Base-by-base conservation (phyloP, 2,113 vertebrate species). In the Cranoglanis bouderius region DNA sequence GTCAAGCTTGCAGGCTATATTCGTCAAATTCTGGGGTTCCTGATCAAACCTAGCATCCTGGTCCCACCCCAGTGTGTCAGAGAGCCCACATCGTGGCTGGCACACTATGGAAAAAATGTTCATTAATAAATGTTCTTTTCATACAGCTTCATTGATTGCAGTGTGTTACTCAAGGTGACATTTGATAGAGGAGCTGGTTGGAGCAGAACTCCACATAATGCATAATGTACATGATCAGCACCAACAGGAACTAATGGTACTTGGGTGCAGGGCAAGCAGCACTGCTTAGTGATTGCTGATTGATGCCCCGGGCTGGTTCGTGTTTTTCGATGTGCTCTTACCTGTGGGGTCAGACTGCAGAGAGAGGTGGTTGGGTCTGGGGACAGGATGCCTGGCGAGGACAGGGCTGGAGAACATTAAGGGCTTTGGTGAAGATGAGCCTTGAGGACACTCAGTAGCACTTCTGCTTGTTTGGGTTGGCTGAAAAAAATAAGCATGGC, bases 1-100 rank as follows among this genome's bases (percentile, higher is more conserved):
- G 82, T 97, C 95, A 0, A 96, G 92, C 38, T 94, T 94, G 0
- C 94, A 14, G 0, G 94, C 94, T 0, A 94, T 93, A 87, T 95
- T 95, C 0, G 94, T 94, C 18, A 95, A 92, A 0, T 95, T 95
- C 93, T 94, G 94, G 92, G 95, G 92, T 0, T 94, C 94, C 40
- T 86, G 70, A 75, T 87, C 70, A 57, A 63, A 32, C 38, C 53
- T 40, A 59, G 81, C 61, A 1, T 84, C 88, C 43, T n/a, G 84
- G 74, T 90, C 84, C 70, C 77, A 90, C 24, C 51, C 10, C 8
- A 72, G 70, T 63, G 70, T 72, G 72, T 85, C 81, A 35, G 74
- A 19, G 21, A 88, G 83, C 5, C 26, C 55, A 82, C 82, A 26
- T 46, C 32, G 6, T 53, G 35, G 46, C 29, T 35, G 78, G 46